These are phyloP conservation scores for Trinectes maculatus DNA, from an alignment of 2,113 vertebrate genomes.

Conservation along the genomic window DNA sequence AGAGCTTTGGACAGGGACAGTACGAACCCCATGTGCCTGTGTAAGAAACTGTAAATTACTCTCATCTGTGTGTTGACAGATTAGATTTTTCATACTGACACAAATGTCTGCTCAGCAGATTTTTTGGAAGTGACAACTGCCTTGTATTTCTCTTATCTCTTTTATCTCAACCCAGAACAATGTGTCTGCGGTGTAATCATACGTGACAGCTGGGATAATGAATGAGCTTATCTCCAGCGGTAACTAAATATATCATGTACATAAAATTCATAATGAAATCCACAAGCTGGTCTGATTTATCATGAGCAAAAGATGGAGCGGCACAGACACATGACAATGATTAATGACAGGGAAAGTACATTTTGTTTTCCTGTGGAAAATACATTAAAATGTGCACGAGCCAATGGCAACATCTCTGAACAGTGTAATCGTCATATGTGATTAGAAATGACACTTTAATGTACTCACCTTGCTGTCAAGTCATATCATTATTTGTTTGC, in stretches of 20 bases:
- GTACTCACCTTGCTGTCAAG: too few species aligned
- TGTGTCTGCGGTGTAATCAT: conserved; percentile 2
- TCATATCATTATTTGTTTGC: too few species aligned
- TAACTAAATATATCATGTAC: conserved; percentile 25
- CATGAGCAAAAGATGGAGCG: conserved; percentile 14
- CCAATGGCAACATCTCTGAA: conserved; percentile 6
- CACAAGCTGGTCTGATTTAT: conserved; percentile 19
- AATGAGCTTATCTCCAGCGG: conserved; percentile 12
- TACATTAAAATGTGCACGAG: not conserved
- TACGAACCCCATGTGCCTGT: too few species aligned
- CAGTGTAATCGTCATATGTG: not conserved
- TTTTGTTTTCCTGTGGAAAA: conserved; percentile 17
- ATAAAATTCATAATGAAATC: conserved; percentile 52
- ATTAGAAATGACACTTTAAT: too few species aligned
- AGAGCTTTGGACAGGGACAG: not conserved
- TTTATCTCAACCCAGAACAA: not conserved
- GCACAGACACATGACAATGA: conserved; percentile 12
- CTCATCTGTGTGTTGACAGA: not conserved
- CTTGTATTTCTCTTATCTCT: conserved; percentile 14
- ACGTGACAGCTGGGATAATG: conserved; percentile 19
- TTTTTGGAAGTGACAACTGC: conserved; percentile 1
- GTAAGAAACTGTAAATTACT: conserved; percentile 5
- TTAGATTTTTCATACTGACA: conserved; percentile 3
- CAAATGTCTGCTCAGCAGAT: not conserved
- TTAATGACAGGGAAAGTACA: conserved; percentile 18